phyloP scores from a whole-genome alignment of 2,797 vertebrate genomes.

The Australoheros facetus region DNA sequence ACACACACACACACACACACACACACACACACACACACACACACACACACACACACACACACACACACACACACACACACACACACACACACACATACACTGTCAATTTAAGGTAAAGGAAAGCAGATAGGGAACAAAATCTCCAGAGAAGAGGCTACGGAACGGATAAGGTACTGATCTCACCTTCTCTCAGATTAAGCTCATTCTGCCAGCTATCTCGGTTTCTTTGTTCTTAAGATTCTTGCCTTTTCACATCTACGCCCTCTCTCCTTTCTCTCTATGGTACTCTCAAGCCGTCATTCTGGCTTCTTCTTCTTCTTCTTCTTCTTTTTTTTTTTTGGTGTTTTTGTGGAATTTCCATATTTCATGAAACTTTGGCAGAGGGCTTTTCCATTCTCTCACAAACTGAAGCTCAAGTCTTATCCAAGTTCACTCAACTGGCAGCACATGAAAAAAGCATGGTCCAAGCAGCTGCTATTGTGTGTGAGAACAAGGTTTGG shows the following conservation, averaged over 20 bases:
- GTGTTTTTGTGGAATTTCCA: slow-evolving; percentile 40
- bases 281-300: not conserved
- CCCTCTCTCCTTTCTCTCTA: not conserved
- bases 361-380: slow-evolving; percentile 49
- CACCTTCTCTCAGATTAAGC: slow-evolving; percentile 45
- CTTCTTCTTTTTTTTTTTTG: not conserved
- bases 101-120: slow-evolving; percentile 47
- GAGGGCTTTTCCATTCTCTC: slow-evolving; percentile 47
- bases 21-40: too few relatives aligned
- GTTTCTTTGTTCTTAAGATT: slow-evolving; percentile 19
- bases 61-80: too few relatives aligned
- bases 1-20: too few relatives aligned
- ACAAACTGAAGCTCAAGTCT: slow-evolving; percentile 17
- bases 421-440: slow-evolving; percentile 21
- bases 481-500: slow-evolving; percentile 22
- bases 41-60: too few relatives aligned
- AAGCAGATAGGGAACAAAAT: slow-evolving; percentile 29
- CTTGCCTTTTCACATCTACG: slow-evolving; percentile 21
- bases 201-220: slow-evolving; percentile 13
- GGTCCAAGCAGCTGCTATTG: slow-evolving; percentile 28
- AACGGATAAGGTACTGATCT: slow-evolving; percentile 37
- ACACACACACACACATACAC: not conserved
- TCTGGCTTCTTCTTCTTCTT: slow-evolving; percentile 13
- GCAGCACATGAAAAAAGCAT: slow-evolving; percentile 21
- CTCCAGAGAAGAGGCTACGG: slow-evolving; percentile 29